Base-by-base conservation (phyloP, 2,797 vertebrate species). In the Salmo trutta region DNA sequence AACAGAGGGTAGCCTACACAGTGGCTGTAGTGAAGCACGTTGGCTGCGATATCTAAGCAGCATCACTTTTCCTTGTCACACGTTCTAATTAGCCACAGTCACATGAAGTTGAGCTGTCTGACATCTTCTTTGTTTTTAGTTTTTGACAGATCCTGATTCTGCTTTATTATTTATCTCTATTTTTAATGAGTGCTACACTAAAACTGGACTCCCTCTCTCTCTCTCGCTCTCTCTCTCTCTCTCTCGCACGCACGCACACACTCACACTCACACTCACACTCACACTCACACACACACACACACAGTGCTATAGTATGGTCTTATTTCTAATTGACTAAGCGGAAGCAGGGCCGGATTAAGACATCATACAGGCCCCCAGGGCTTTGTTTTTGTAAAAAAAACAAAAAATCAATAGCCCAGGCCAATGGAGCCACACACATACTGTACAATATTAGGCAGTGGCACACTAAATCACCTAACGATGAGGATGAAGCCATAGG, bases 111-210 rank as follows among this genome's bases (percentile, higher is more conserved):
- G 41, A 77, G 85, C 79, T 73, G 76, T 84, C 84, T 82, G 59
- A 68, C 27, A 7, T 51, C 54, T 59, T 51, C 41, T 62, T 73
- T 81, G 83, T 78, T 73, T 78, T 27, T 72, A 80, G 78, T 77
- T 79, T 74, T n/a, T 81, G 77, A 86, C 85, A 88, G 73, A 81
- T 78, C 56, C 77, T 17, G 56, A 59, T 62, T 76, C 68, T 73
- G 75, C 89, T 84, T 86, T 74, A 82, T 77, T 81, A 75, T 77
- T 41, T 83, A 29, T 73, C 59, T 77, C n/a, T 65, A 29, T 71
- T 88, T 91, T 91, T 92, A 91, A 92, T 88, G 89, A 91, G 87
- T 82, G 47, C 77, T 79, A 77, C 74, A 75, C 54, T 80, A 80
- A 47, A 47, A 14, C 41, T 14, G 41, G 10, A 47, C 41, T 12